phyloP scores from a whole-genome alignment of 2,113 vertebrate species.

The Pyxicephalus adspersus region DNA sequence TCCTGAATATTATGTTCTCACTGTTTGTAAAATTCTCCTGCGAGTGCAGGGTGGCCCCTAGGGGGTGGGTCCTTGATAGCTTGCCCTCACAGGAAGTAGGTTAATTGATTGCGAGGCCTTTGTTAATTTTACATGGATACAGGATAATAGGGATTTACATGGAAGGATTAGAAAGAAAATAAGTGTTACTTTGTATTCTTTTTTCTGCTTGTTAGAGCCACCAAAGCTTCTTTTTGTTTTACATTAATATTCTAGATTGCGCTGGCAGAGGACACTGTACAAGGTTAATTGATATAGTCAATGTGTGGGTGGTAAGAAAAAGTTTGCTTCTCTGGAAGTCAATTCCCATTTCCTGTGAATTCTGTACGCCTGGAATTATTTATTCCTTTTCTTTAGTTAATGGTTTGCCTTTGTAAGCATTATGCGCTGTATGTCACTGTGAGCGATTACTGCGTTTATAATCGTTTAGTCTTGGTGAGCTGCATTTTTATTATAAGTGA shows the following conservation, averaged over 20 bases:
- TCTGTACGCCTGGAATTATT: background rate
- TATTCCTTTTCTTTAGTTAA: background rate
- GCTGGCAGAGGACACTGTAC: background rate
- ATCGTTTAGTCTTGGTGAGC: slow-evolving; percentile 1
- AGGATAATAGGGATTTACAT: no score
- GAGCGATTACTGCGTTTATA: background rate
- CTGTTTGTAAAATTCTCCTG: no score
- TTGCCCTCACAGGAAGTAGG: no score
- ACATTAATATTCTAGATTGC: slow-evolving; percentile 27
- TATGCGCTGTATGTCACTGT: background rate
- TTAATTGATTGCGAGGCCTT: no score
- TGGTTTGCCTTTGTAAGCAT: background rate
- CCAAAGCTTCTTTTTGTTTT: slow-evolving; percentile 1
- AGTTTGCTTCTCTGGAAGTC: background rate
- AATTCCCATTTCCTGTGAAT: background rate
- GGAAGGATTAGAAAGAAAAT: background rate
- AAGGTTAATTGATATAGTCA: slow-evolving; percentile 16
- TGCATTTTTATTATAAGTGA: background rate
- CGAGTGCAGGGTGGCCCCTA: no score
- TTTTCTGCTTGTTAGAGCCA: background rate
- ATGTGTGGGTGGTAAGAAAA: slow-evolving; percentile 10
- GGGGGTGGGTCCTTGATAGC: no score
- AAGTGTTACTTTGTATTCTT: background rate
- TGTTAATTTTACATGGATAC: no score
- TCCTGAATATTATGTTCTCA: no score